Percentiles rank a stretch among this genome's conserved stretches.
Evolutionary conservation across 2,113 vertebrate genomes (phyloP).

Genomic region (Penelope pileata): DNA sequence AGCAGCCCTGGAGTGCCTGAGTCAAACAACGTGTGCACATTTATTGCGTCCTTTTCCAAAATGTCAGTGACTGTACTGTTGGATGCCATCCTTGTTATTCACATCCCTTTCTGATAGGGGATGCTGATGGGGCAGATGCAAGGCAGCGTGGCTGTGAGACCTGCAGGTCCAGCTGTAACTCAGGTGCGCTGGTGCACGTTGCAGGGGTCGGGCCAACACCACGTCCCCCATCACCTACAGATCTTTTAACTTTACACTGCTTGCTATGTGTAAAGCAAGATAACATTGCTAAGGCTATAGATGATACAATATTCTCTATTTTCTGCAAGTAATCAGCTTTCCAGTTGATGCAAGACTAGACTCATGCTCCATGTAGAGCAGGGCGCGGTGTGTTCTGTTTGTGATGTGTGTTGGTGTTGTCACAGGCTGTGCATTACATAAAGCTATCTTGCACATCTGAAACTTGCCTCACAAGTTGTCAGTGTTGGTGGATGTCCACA

Average conservation of each 20-base stretch:
- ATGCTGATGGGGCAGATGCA: not conserved
- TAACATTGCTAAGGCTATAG: accelerated
- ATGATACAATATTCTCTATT: not conserved
- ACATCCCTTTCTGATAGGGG: not conserved
- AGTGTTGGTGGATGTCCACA: conserved; percentile 18
- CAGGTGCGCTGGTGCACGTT: not conserved
- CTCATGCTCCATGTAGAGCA: not conserved
- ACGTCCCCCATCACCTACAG: not conserved
- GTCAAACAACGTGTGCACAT: not conserved
- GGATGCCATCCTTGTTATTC: not conserved
- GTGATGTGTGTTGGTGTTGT: not conserved
- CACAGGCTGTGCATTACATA: not conserved
- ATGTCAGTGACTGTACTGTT: not conserved
- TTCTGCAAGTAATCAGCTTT: not conserved
- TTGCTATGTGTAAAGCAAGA: not conserved
- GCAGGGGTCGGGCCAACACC: not conserved
- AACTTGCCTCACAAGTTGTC: conserved; percentile 28
- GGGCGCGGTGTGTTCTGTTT: not conserved
- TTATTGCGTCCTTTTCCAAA: not conserved
- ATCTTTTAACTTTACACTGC: not conserved
- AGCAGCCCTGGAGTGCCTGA: not conserved
- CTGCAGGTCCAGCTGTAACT: not conserved
- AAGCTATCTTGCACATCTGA: not conserved
- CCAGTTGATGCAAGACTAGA: not conserved
- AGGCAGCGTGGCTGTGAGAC: not conserved